phyloP scores from a whole-genome alignment of 92 coral and sea anemone genomes.

The Blastomussa wellsi region DNA sequence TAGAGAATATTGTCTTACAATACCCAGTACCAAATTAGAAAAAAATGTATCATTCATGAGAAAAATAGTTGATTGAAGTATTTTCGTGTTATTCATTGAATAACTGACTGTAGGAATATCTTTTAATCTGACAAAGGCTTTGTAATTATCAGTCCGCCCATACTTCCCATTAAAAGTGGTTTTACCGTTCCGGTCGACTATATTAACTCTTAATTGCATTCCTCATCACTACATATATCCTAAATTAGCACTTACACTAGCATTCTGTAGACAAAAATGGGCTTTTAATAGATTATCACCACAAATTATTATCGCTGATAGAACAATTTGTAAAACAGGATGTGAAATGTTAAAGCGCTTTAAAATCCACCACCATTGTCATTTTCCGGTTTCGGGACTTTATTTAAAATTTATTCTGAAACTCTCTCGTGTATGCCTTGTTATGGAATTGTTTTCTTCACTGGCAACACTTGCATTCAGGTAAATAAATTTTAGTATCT shows the following conservation, averaged over 20 bases:
- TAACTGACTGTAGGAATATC: not conserved
- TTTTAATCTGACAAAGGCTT: conserved; percentile 1
- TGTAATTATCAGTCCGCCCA: not conserved
- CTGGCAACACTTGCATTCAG: not conserved
- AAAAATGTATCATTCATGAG: no score
- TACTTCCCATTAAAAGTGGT: not conserved
- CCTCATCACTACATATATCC: conserved; percentile 1
- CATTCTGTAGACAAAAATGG: not conserved
- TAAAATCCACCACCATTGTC: not conserved
- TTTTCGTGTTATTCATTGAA: not conserved
- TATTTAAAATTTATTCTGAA: not conserved
- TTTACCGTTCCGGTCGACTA: not conserved
- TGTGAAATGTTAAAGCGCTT: not conserved
- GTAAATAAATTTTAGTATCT: not conserved
- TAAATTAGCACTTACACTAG: not conserved
- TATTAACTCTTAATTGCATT: conserved; percentile 4
- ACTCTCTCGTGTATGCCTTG: not conserved
- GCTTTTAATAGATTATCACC: not conserved
- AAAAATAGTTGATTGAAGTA: not conserved
- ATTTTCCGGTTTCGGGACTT: not conserved
- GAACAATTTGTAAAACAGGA: not conserved
- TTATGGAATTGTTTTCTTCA: not conserved
- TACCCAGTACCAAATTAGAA: no score
- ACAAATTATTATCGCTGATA: not conserved
- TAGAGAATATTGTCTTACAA: no score